Evolutionary conservation across 2,797 vertebrate genomes (phyloP).

Genomic region (Gymnopithys bicolor): DNA sequence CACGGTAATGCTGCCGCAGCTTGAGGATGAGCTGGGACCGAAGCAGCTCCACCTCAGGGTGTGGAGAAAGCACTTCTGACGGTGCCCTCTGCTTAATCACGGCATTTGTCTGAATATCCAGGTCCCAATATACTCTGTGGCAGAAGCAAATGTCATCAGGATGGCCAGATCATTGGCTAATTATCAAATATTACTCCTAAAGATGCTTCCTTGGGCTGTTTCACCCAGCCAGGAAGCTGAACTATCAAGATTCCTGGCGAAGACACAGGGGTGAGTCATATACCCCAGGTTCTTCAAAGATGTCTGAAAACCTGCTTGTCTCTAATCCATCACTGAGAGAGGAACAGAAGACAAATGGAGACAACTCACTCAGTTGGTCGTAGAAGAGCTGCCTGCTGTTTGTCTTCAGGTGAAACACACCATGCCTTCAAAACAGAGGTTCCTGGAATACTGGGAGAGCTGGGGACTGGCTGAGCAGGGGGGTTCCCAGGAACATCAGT

Average conservation of each 20-base stretch:
- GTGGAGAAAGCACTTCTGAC: slow-evolving; percentile 86
- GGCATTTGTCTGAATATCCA: slow-evolving; percentile 94
- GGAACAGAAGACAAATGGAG: background rate
- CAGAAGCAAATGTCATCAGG: background rate
- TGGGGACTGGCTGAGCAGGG: slow-evolving; percentile 84
- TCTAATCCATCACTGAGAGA: background rate
- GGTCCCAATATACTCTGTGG: slow-evolving; percentile 93
- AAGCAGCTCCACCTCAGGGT: slow-evolving; percentile 94
- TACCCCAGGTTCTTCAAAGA: background rate
- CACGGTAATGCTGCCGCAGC: slow-evolving; percentile 93
- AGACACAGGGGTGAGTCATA: accelerated
- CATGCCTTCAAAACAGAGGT: slow-evolving; percentile 84
- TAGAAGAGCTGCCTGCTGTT: slow-evolving; percentile 87
- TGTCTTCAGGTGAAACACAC: slow-evolving; percentile 88
- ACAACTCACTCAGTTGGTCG: slow-evolving; percentile 90
- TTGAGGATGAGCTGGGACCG: slow-evolving; percentile 94
- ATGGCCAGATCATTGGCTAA: background rate
- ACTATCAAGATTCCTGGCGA: background rate
- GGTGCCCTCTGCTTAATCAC: slow-evolving; percentile 89
- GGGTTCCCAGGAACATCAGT: slow-evolving; percentile 77
- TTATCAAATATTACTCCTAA: background rate
- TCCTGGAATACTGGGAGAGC: slow-evolving; percentile 87
- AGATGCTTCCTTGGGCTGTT: background rate
- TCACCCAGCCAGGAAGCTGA: background rate
- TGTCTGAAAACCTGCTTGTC: background rate